Evolutionary conservation across 2,888 invertebrate genomes (phyloP), one percentile per base, ranked within the genome.

Genomic region (Drosophila macrothrix): DNA sequence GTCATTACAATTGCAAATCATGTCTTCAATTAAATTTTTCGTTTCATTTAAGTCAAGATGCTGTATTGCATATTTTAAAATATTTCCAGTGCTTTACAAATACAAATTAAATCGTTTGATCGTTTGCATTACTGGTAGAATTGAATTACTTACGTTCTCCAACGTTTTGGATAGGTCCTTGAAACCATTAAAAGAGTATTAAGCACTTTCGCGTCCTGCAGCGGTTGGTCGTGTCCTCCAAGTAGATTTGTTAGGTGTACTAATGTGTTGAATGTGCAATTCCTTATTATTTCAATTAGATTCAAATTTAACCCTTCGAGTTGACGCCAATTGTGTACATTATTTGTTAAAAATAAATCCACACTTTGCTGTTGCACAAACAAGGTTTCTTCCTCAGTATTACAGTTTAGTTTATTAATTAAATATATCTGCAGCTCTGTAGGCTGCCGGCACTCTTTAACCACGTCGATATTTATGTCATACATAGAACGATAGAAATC

Each of bases 251-350:
- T 19, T 33, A 66, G 16, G 10, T 41, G n/a, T 7, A 6, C 1
- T n/a, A 52, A 14, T 6, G 35, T 66, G 4, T 41, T 29, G 7
- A 41, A 52, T 6, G 66, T 52, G 28, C 33, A 52, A 33, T 14
- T 35, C 14, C 52, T n/a, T 4, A 66, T 22, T 7, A 66, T 6
- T 14, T 66, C 22, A 35, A 41, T 22, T 9, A 41, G 50, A 28
- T 66, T 41, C 67, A 66, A 66, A 6, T 66, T 10, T 6, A 52
- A 66, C 2, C 14, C 52, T 29, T 65, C 52, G 9, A 66, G 52
- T 19, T 66, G 66, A 22, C 14, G 41, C 66, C 66, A 66, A 10
- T 22, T 6, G 7, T 12, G 5, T 2, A 66, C 52, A 19, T 66
- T 25, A 1, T 9, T 19, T 22, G 6, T n/a, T 28, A 66, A 12